Evolutionary conservation across 2,888 invertebrate species (phyloP), one percentile per base, ranked within the genome.

Genomic region (Orthosia gothica): DNA sequence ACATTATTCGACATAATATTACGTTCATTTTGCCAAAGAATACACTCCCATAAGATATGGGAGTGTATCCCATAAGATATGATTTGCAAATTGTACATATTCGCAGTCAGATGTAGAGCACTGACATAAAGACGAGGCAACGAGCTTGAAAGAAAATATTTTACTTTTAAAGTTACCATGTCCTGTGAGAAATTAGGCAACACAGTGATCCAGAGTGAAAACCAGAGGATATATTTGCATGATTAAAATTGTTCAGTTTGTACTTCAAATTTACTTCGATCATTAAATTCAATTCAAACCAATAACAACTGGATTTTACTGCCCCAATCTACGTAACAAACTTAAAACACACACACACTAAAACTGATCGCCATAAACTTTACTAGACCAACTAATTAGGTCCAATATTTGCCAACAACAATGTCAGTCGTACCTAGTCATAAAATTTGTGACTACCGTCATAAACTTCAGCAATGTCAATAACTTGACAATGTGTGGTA

Each of bases 391-490:
- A 54, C 47, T 9, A 63, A 70, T 65, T 45, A 55, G 11, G 13
- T 63, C 12, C 62, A 76, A 77, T 82, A 71, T 79, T 71, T 54
- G 63, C 77, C 26, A 13, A 7, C 16, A 58, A 61, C 55, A 59
- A 64, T 47, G 23, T 13, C 15, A 4, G 47, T 40, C n/a, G 0
- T 7, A 9, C 9, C 40, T 40, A 47, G 50, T 26, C 66, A 77
- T 64, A 78, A 82, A 77, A 2, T 76, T 62, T 68, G 16, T 47
- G 16, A 64, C 57, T 62, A 66, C 32, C 58, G 0, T 52, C 66
- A 64, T 80, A 78, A 82, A 80, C 55, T 57, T 50, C 1, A 40
- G 1, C 9, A 23, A 40, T 50, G 11, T 20, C 57, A 76, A 54
- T 62, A 57, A 65, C 71, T 63, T 64, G 61, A 78, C 80, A 73